phyloP scores from a whole-genome alignment of 2,888 invertebrate genomes.

The Selenia dentaria region DNA sequence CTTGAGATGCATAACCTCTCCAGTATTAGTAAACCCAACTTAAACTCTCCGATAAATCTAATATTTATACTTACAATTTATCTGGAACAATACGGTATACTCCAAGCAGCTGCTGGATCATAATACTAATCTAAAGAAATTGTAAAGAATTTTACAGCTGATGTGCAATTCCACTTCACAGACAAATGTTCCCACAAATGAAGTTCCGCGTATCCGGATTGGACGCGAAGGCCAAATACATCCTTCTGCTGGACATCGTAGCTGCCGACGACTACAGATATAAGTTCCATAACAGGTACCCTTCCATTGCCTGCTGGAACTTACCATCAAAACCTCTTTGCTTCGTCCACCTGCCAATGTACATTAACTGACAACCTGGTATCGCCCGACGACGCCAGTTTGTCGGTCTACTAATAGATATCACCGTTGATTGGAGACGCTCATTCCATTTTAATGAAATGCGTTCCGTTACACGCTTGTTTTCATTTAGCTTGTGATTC shows the following conservation, averaged over 20 bases:
- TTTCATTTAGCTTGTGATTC: conserved; percentile 80
- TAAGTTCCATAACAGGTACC: conserved; percentile 97
- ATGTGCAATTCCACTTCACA: conserved; percentile 82
- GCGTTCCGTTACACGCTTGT: conserved; percentile 68
- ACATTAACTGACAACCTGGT: conserved; percentile 51
- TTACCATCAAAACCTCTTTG: conserved; percentile 43
- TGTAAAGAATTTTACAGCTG: conserved; percentile 4
- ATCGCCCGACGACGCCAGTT: conserved; percentile 45
- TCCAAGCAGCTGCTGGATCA: no score
- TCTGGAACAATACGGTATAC: no score
- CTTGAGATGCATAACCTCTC: no score
- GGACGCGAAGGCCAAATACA: conserved; percentile 99
- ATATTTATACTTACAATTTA: no score
- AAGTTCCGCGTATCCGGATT: conserved; percentile 99
- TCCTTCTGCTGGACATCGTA: conserved; percentile 98
- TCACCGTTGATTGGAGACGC: conserved; percentile 73
- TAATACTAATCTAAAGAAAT: no score
- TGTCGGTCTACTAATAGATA: conserved; percentile 56
- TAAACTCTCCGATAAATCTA: no score
- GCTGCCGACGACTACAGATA: conserved; percentile 99
- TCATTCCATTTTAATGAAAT: conserved; percentile 55
- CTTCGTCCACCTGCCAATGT: conserved; percentile 45
- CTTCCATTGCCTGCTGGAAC: conserved; percentile 57
- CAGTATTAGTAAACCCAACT: no score
- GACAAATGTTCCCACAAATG: conserved; percentile 99